A percentile compares a stretch with the other conserved stretches of the same genome.
phyloP scores from a whole-genome alignment of 92 coral and sea anemone species.

The Parazoanthus darwini region DNA sequence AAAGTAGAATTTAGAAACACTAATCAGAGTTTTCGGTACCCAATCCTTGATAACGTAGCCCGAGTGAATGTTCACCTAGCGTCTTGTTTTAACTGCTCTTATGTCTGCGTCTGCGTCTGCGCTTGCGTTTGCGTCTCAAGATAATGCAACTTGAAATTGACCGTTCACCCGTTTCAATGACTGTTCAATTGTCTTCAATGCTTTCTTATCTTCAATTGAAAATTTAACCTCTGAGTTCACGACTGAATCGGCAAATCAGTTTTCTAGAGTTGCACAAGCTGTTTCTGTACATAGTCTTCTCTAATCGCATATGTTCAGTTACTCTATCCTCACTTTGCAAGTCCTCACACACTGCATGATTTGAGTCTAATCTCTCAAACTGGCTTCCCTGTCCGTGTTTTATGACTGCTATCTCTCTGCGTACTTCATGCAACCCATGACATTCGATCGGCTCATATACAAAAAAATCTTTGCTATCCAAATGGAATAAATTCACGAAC shows the following conservation, averaged over 20 bases:
- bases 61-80: too few species aligned
- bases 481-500: too few species aligned
- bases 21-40: too few species aligned
- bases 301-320: background rate
- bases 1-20: too few species aligned
- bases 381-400: background rate
- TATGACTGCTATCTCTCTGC: slow-evolving; percentile 8
- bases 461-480: too few species aligned
- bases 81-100: too few species aligned
- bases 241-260: background rate
- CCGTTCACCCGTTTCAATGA: background rate
- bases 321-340: background rate
- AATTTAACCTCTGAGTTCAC: background rate
- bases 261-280: background rate
- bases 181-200: background rate
- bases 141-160: background rate
- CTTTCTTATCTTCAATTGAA: slow-evolving; percentile 14
- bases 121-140: background rate
- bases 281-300: background rate
- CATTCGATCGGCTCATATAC: slow-evolving; percentile 33
- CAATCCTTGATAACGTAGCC: too few species aligned
- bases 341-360: background rate
- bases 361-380: background rate
- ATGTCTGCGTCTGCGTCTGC: background rate
- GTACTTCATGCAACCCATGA: background rate